Evolutionary conservation across 2,888 invertebrate genomes (phyloP).

Genomic region (Cordilura impudica): DNA sequence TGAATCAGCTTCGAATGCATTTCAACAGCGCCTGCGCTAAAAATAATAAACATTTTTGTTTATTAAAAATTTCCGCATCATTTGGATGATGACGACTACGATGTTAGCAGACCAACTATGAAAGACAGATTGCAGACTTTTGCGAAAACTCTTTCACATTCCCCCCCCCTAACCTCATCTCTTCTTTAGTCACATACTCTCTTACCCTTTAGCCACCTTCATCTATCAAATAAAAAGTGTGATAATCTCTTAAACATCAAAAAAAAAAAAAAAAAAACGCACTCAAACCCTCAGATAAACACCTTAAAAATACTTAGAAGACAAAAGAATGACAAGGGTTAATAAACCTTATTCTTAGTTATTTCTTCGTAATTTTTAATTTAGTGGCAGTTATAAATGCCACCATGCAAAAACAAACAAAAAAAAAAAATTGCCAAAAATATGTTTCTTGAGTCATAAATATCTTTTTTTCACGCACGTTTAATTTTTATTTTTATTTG

Average conservation of each 20-base stretch:
- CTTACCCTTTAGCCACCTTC: not conserved
- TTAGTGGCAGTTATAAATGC: conserved; percentile 12
- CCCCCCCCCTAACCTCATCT: conserved; percentile 28
- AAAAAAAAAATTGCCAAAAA: conserved; percentile 20
- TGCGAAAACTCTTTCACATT: conserved; percentile 21
- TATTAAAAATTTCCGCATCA: conserved; percentile 67
- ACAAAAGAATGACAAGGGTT: conserved; percentile 49
- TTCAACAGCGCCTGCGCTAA: conserved; percentile 57
- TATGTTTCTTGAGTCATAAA: conserved; percentile 26
- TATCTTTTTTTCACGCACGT: conserved; percentile 43
- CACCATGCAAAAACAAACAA: not conserved
- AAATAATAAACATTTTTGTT: conserved; percentile 53
- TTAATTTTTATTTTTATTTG: conserved; percentile 11
- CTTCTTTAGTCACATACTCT: not conserved
- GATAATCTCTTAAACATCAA: conserved; percentile 56
- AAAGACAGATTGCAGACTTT: conserved; percentile 58
- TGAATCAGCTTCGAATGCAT: not conserved
- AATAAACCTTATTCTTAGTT: conserved; percentile 49
- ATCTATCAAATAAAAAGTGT: conserved; percentile 43
- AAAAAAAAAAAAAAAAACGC: conserved; percentile 9
- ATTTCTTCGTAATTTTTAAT: conserved; percentile 20
- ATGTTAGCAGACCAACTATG: conserved; percentile 39
- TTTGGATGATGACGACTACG: conserved; percentile 47
- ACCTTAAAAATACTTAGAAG: conserved; percentile 10
- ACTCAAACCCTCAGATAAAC: conserved; percentile 23